Percentiles rank a stretch among this genome's conserved stretches.
These are phyloP conservation scores for Ariopsis seemanni DNA, from an alignment of 2,113 vertebrate species.

Conservation along the genomic window DNA sequence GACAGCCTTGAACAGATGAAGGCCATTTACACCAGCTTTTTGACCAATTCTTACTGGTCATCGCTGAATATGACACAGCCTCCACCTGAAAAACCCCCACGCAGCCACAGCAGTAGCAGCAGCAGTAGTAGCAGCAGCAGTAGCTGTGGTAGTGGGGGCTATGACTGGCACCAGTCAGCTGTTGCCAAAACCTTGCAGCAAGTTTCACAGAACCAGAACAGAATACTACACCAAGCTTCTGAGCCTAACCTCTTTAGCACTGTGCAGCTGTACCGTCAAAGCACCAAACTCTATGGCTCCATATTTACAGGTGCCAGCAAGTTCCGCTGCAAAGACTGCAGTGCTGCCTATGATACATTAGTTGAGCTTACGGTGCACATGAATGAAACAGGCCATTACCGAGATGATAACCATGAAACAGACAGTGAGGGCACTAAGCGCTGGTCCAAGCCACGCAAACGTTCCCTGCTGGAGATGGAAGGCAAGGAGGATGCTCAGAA, in stretches of 20 bases:
- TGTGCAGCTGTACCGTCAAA: conserved; percentile 96
- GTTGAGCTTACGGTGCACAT: conserved; percentile 98
- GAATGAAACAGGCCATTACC: conserved; percentile 97
- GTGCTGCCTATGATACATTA: conserved; percentile 93
- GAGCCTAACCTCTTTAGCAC: conserved; percentile 97
- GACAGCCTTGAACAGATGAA: conserved; percentile 99
- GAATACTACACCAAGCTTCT: conserved; percentile 71
- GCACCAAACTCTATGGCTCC: conserved; percentile 96
- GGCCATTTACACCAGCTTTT: conserved; percentile 96
- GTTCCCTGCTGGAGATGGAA: conserved; percentile 97
- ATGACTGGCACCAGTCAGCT: conserved; percentile 98
- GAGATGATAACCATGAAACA: conserved; percentile 96
- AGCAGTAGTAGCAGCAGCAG: conserved; percentile 95
- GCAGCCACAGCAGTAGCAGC: conserved; percentile 87
- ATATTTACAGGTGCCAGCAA: conserved; percentile 99
- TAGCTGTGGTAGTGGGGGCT: conserved; percentile 92
- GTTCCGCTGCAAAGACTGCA: conserved; percentile 98
- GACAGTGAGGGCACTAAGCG: conserved; percentile 90
- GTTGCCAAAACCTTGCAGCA: conserved; percentile 96
- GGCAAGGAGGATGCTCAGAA: conserved; percentile 98
- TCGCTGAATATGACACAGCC: conserved; percentile 89
- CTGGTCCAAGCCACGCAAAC: conserved; percentile 98
- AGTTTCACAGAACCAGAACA: conserved; percentile 88
- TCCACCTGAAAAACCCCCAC: conserved; percentile 80
- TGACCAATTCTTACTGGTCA: conserved; percentile 99